phyloP scores from a whole-genome alignment of 1,140 invertebrate species.

The Heterodera schachtii region DNA sequence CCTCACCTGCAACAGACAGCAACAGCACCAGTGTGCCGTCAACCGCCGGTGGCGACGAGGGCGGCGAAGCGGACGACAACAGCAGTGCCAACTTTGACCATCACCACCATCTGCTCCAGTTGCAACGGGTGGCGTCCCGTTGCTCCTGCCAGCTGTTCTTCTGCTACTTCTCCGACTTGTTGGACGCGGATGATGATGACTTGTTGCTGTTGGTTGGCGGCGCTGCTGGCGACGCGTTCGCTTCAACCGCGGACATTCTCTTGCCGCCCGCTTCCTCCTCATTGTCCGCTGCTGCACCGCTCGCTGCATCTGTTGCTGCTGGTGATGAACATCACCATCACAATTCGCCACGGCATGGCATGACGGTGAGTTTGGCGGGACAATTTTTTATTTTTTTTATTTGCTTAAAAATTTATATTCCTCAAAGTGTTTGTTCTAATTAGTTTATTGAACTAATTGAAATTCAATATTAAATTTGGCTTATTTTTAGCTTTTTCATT shows the following conservation, averaged over 20 bases:
- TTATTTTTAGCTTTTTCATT: too few species aligned
- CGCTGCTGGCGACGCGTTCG: conserved; percentile 40
- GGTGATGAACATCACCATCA: neutral
- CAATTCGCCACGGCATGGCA: too few species aligned
- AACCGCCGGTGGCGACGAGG: too few species aligned
- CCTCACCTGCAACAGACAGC: neutral
- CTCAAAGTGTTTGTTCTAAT: too few species aligned
- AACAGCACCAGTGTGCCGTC: conserved; percentile 1
- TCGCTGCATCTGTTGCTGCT: too few species aligned
- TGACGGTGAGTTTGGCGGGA: too few species aligned
- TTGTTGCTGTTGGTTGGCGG: neutral
- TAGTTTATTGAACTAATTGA: too few species aligned
- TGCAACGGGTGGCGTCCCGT: conserved; percentile 91
- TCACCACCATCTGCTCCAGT: conserved; percentile 67
- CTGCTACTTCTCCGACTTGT: conserved; percentile 83
- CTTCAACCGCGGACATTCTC: conserved; percentile 33
- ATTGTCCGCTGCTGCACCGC: too few species aligned
- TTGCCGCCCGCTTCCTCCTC: too few species aligned
- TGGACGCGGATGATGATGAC: conserved; percentile 70
- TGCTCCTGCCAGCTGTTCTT: conserved; percentile 98
- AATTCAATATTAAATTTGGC: too few species aligned
- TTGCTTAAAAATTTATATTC: too few species aligned
- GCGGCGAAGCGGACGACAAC: neutral
- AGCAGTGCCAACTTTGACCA: neutral
- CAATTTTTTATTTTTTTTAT: too few species aligned